These are phyloP conservation scores for Carettochelys insculpta DNA, from an alignment of 2,113 vertebrate genomes.

Conservation along the genomic window DNA sequence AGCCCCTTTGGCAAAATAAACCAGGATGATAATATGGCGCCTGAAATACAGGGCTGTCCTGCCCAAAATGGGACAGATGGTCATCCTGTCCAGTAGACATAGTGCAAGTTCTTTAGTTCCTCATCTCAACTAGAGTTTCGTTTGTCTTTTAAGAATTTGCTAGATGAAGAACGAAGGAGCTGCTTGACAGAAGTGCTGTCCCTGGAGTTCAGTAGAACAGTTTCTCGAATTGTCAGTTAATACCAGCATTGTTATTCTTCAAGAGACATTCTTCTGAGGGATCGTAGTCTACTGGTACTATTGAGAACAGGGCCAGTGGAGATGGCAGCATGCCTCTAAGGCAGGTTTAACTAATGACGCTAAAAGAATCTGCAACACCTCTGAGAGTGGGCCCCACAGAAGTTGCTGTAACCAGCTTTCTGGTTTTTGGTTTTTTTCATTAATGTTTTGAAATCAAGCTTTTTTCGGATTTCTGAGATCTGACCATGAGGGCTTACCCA, in stretches of 20 bases:
- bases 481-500: background rate
- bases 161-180: background rate
- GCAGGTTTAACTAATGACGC: constrained; percentile 48
- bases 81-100: background rate
- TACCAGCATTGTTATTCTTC: constrained; percentile 1
- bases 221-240: constrained; percentile 15
- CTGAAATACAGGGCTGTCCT: too few relatives aligned
- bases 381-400: constrained; percentile 43
- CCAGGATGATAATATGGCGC: too few relatives aligned
- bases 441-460: constrained; percentile 12
- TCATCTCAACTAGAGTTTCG: background rate
- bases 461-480: constrained; percentile 18
- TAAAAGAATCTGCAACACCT: constrained; percentile 36
- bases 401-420: background rate
- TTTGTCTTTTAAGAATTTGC: background rate
- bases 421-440: constrained; percentile 1
- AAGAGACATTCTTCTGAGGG: constrained; percentile 10
- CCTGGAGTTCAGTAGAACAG: background rate
- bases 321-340: constrained; percentile 40
- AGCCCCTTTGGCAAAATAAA: too few relatives aligned
- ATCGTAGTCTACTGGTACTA: background rate
- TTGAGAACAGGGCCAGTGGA: constrained; percentile 9
- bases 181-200: background rate
- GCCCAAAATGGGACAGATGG: too few relatives aligned
- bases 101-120: background rate